Base-by-base conservation (phyloP, 53 echinoderm and acorn worm species). In the Patiria pectinifera region DNA sequence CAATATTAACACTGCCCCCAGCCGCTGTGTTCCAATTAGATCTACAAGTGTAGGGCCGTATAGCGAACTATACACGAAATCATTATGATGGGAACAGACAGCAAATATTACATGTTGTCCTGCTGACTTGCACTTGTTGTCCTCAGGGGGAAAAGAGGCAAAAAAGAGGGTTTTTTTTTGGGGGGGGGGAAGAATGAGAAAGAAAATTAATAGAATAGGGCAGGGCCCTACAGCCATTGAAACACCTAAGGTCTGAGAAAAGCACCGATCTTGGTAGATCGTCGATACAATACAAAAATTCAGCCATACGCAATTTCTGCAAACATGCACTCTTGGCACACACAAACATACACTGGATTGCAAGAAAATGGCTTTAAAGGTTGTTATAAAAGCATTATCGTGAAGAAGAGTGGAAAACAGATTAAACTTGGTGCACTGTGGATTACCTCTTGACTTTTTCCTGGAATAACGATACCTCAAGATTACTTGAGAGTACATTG, bases 61-160 rank as follows among this genome's bases (percentile, higher is more conserved):
- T 23, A 80, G 63, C 66, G 63, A 47, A 80, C 90, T 81, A 66
- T 80, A 63, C 19, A 90, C 53, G 53, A 53, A 53, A 53, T 53
- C 53, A 90, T 81, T 80, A 81, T 90, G 80, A 90, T 81, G 60
- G 26, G 90, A 90, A 80, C 48, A 66, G 90, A 90, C 90, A 90
- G 90, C 70, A 90, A 90, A 90, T 90, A 90, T 90, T 90, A 90
- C 90, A 90, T 90, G 90, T 90, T 90, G 90, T 90, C 62, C 90
- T 69, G 47, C 66, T 90, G 90, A 90, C 90, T 90, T 69, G 90
- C 80, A 80, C 81, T 90, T 90, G 90, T 90, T 90, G 90, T 81
- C 90, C 90, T 90, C 2, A 59, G 53, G 53, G 86, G 59, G 60
- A 26, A 59, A 24, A 46, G 47, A 46, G 80, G 16, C 15, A 10